Evolutionary conservation across 2,888 invertebrate genomes (phyloP).

Genomic region (Ernsta delagoae): DNA sequence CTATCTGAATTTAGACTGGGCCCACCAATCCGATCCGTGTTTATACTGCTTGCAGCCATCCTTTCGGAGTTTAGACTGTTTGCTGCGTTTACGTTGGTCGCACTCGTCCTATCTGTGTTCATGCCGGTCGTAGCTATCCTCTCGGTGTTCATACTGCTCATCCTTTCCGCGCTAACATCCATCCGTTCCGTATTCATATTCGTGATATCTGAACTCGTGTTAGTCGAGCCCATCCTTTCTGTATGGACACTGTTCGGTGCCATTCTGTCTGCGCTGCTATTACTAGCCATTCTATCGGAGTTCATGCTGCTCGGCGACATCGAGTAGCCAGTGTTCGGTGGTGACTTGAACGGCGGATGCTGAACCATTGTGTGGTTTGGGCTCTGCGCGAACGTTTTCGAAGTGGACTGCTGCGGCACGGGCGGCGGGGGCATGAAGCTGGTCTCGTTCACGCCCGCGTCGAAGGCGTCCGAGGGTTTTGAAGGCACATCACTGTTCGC

Average conservation of each 20-base stretch:
- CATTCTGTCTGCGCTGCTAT: not conserved
- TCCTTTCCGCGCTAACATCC: not conserved
- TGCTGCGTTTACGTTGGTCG: slow-evolving; percentile 25
- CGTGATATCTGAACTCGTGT: not conserved
- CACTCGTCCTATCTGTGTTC: too few relatives aligned
- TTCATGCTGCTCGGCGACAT: slow-evolving; percentile 43
- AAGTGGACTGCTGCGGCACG: slow-evolving; percentile 55
- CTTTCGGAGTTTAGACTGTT: slow-evolving; percentile 33
- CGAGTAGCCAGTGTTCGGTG: slow-evolving; percentile 48
- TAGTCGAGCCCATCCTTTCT: slow-evolving; percentile 5
- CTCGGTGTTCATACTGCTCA: too few relatives aligned
- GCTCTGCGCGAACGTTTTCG: slow-evolving; percentile 50
- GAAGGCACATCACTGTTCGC: slow-evolving; percentile 55
- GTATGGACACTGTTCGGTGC: not conserved
- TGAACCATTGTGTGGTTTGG: slow-evolving; percentile 46
- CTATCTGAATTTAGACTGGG: slow-evolving; percentile 11
- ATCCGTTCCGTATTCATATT: slow-evolving; percentile 19
- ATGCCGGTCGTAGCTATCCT: too few relatives aligned
- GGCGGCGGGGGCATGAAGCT: slow-evolving; percentile 74
- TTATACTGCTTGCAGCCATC: slow-evolving; percentile 9
- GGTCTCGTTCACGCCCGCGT: slow-evolving; percentile 46
- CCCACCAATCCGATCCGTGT: slow-evolving; percentile 20
- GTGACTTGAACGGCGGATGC: slow-evolving; percentile 56
- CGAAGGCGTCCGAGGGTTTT: slow-evolving; percentile 46
- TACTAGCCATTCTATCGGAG: slow-evolving; percentile 23